Evolutionary conservation across 2,797 vertebrate genomes (phyloP), one percentile per base, ranked within the genome.

Genomic region (Meda fulgida): DNA sequence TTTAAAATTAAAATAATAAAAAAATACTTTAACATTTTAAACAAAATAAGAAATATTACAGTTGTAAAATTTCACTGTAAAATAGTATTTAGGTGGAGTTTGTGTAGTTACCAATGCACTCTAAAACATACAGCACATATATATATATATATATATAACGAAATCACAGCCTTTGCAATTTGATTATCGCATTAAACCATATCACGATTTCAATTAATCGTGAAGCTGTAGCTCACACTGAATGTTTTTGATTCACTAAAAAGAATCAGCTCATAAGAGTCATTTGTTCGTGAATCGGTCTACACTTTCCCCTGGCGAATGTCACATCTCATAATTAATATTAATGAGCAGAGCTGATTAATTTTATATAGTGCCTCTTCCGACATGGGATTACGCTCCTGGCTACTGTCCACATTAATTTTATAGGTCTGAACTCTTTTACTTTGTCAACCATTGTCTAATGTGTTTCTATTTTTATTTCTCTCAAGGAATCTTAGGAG

Each of bases 401-500:
- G 69, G 51, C 34, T 29, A 81, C 34, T 29, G n/a, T 46, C 51
- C 69, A 34, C 53, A 82, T 73, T 60, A 34, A 73, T 73, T 53
- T 72, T 72, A 43, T 34, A 63, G 53, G 69, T 71, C 66, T 58
- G n/a, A 70, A 31, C 38, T 82, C 69, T 72, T 38, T 82, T 46
- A 58, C 60, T 66, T 66, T 63, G 69, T 58, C 69, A 81, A 72
- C 67, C 36, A 29, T 26, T 31, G 38, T 46, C 78, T 79, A 66
- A 79, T 66, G 58, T 43, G 78, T 21, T 79, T 79, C 78, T 79
- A 66, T 79, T 79, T 65, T 79, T 48, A 60, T 78, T 58, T 60
- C 55, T 60, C 76, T 43, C 23, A 60, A 60, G 23, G 34, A 58
- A 40, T n/a, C 16, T 26, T 53, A 26, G 23, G 13, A 58, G 23